Evolutionary conservation across 2,113 vertebrate genomes (phyloP).

Genomic region (Siphamia tubifer): DNA sequence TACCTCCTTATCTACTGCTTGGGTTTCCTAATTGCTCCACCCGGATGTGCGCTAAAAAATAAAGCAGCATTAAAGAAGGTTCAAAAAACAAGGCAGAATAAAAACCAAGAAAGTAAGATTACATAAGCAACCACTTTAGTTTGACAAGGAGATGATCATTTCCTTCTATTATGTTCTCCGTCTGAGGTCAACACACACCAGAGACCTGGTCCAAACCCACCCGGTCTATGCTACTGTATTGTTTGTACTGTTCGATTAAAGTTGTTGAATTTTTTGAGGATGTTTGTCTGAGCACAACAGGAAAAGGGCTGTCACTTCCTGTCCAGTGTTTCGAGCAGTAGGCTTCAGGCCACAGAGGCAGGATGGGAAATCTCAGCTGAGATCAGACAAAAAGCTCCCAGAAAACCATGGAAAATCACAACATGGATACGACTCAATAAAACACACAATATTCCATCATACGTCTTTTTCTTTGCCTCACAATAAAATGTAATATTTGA

Average conservation of each 20-base stretch:
- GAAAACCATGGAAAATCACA: no score
- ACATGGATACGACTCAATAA: no score
- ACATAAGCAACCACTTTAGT: not conserved
- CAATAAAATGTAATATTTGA: no score
- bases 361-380: slow-evolving; percentile 36
- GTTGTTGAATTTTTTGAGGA: slow-evolving; percentile 32
- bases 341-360: slow-evolving; percentile 6
- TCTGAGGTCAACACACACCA: not conserved
- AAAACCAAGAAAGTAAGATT: not conserved
- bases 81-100: no score
- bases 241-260: not conserved
- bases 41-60: not conserved
- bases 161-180: slow-evolving; percentile 10
- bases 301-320: slow-evolving; percentile 77
- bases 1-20: not conserved
- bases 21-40: not conserved
- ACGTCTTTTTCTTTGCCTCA: no score
- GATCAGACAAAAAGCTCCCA: not conserved
- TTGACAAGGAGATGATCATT: not conserved
- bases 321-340: slow-evolving; percentile 22
- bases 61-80: not conserved
- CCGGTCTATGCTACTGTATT: not conserved
- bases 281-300: slow-evolving; percentile 50
- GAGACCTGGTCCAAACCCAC: not conserved
- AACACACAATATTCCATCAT: no score